Base-by-base conservation (phyloP, 2,113 vertebrate genomes). In the Actinemys pallida region DNA sequence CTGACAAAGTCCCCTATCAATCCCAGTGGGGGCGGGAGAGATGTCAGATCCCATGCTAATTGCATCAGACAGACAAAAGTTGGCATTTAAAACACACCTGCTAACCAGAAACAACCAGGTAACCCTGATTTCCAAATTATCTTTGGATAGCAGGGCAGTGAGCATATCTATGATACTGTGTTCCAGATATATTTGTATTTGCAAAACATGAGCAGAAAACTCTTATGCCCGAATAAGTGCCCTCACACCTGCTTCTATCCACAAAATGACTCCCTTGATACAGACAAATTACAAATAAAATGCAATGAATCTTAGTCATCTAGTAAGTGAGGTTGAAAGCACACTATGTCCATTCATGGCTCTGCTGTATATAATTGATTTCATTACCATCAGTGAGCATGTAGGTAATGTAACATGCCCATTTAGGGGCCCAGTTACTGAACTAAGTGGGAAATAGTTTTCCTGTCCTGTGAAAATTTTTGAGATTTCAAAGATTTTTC, bases 371-470 rank as follows among this genome's bases (percentile, higher is more conserved):
- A 50, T 52, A 57, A 72, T 6, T 0, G 5, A 80, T 88, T 62
- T 25, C 0, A 0, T 89, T 91, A 86, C 92, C 35, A 8, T 89
- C 79, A 87, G 81, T 5, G 56, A 84, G 54, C 2, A 0, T 2
- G 1, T 89, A 96, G 83, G 88, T 45, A 87, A 69, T 93, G 59
- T 91, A 94, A 83, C 87, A 84, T 31, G 39, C 96, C 89, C 90
- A 94, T 19, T 17, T 53, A 88, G 69, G 82, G 76, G 57, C 90
- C 65, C 94, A 90, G 87, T 87, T 86, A 91, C 52, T 81, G 57
- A 53, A 45, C 92, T 95, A 85, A 35, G 62, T n/a, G 35, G 14
- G 62, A 69, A 65, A 69, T 69, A 14, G 62, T 16, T 69, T 69
- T n/a, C 16, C 35, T n/a, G 35, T 69, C 35, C 35, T 69, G 62